Evolutionary conservation across 1,140 invertebrate genomes (phyloP).

Genomic region (Nebria ingens): DNA sequence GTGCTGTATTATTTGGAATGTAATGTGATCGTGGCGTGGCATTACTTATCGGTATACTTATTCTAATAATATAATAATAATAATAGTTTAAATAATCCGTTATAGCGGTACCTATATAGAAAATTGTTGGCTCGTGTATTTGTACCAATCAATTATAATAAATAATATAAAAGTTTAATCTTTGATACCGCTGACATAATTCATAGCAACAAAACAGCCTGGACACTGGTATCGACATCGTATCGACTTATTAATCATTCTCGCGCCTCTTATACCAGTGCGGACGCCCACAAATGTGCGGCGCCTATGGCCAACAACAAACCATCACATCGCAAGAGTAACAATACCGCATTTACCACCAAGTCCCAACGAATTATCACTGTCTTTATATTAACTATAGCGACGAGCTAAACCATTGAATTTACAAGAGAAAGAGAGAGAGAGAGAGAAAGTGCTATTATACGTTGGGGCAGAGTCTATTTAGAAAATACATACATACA

Average conservation of each 20-base stretch:
- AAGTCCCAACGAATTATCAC: background rate
- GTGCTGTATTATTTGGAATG: too few species aligned
- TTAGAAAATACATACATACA: too few species aligned
- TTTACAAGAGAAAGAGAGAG: too few species aligned
- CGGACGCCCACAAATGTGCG: background rate
- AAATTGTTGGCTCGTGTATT: background rate
- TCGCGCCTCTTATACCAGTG: background rate
- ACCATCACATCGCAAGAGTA: background rate
- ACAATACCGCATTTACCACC: background rate
- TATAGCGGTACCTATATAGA: background rate
- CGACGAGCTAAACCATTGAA: too few species aligned
- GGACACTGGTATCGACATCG: background rate
- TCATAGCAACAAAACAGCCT: conserved; percentile 1
- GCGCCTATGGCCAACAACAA: background rate
- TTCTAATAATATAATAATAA: too few species aligned
- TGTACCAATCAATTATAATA: background rate
- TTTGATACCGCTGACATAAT: conserved; percentile 2
- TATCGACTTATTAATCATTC: conserved; percentile 8
- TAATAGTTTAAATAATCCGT: background rate
- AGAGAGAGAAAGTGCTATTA: too few species aligned
- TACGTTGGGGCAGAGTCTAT: too few species aligned
- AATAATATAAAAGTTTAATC: conserved; percentile 4
- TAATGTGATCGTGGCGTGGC: too few species aligned
- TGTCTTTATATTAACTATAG: background rate
- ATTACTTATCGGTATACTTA: too few species aligned